Evolutionary conservation across 2,888 invertebrate species (phyloP).

Genomic region (Cinara cedri): DNA sequence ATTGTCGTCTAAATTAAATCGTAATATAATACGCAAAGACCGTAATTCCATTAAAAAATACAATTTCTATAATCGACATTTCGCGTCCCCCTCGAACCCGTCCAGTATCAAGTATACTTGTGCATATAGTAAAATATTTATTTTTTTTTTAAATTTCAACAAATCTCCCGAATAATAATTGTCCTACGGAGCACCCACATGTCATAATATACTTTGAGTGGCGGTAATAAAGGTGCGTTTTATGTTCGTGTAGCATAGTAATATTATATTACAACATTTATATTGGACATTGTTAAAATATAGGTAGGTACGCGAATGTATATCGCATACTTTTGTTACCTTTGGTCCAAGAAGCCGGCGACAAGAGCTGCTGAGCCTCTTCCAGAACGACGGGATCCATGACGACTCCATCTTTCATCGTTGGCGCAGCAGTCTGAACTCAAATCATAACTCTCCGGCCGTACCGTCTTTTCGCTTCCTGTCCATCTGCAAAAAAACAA

Average conservation of each 20-base stretch:
- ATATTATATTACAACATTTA: too few species aligned
- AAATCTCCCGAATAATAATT: too few species aligned
- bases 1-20: conserved; percentile 21
- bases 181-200: too few species aligned
- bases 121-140: too few species aligned
- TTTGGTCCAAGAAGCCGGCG: conserved; percentile 59
- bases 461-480: background rate
- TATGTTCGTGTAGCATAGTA: too few species aligned
- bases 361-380: conserved; percentile 60
- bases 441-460: conserved; percentile 15
- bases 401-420: conserved; percentile 58
- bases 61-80: background rate
- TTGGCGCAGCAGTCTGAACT: conserved; percentile 49
- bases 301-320: background rate
- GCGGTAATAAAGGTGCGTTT: too few species aligned
- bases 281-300: too few species aligned
- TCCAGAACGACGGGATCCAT: conserved; percentile 58
- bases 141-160: too few species aligned
- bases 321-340: conserved; percentile 52
- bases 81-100: background rate
- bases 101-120: too few species aligned
- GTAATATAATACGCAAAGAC: background rate
- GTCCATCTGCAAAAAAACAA: conserved; percentile 31
- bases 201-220: too few species aligned
- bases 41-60: conserved; percentile 7